Conservation (phyloP, 2,888 invertebrate genomes). For the Diploptera punctata region DNA sequence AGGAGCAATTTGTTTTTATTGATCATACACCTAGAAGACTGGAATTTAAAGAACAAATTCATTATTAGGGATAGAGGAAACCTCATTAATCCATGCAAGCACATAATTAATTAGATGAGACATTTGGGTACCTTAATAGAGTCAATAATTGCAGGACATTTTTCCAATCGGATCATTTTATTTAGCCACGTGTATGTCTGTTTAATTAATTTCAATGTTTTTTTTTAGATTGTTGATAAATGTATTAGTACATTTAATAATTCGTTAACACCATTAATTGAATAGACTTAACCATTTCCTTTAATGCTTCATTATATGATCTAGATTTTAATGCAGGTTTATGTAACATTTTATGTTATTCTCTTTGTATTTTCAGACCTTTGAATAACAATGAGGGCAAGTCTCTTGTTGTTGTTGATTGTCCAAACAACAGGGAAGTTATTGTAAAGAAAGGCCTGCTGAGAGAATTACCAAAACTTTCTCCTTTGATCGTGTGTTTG, state of each 20-base stretch:
- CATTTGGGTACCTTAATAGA: too few species aligned
- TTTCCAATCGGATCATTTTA: too few species aligned
- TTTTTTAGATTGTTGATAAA: not conserved
- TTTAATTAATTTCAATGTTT: not conserved
- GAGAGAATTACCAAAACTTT: conserved; percentile 76
- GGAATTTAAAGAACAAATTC: too few species aligned
- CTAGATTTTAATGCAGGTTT: not conserved
- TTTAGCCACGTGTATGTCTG: not conserved
- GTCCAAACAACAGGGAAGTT: conserved; percentile 69
- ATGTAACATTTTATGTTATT: not conserved
- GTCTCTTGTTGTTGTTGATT: conserved; percentile 73
- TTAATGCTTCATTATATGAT: not conserved
- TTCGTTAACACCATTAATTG: not conserved
- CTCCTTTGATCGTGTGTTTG: conserved; percentile 87
- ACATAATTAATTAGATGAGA: too few species aligned
- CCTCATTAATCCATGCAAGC: too few species aligned
- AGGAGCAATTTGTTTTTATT: too few species aligned
- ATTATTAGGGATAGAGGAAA: too few species aligned
- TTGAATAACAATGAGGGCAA: conserved; percentile 74
- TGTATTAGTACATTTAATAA: not conserved
- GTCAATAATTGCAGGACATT: too few species aligned
- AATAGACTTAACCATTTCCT: not conserved
- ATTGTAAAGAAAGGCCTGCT: conserved; percentile 57
- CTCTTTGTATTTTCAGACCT: conserved; percentile 66
- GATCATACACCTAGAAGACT: too few species aligned